Percentiles rank a stretch among this genome's conserved stretches.
Conservation (phyloP, 2,797 vertebrate genomes). For the Sphaeramia orbicularis region DNA sequence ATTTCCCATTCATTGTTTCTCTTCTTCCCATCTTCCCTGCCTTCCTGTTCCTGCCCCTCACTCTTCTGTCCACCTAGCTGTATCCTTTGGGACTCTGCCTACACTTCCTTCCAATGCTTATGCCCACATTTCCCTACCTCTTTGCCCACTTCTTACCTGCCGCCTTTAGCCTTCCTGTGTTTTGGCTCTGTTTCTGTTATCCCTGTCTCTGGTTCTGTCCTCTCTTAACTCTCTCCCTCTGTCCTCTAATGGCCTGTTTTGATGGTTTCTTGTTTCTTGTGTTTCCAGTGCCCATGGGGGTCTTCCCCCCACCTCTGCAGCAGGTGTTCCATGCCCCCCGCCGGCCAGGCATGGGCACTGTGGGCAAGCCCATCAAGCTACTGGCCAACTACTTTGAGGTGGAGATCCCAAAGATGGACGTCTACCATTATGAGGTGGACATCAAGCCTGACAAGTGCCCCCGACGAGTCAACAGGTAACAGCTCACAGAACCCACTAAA, state of each 20-base stretch:
- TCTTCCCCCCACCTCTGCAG: conserved; percentile 95
- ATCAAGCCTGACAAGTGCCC: conserved; percentile 99
- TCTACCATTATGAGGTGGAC: conserved; percentile 99
- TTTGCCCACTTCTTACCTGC: conserved; percentile 24
- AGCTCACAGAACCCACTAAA: neutral
- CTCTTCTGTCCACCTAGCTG: conserved; percentile 32
- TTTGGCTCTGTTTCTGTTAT: neutral
- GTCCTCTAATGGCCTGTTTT: conserved; percentile 6
- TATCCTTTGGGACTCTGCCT: conserved; percentile 32
- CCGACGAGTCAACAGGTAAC: conserved; percentile 97
- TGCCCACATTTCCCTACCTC: conserved; percentile 23
- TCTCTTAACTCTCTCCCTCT: neutral
- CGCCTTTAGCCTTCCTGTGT: conserved; percentile 32
- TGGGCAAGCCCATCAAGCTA: conserved; percentile 99
- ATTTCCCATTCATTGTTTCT: conserved; percentile 34
- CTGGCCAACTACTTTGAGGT: conserved; percentile 99
- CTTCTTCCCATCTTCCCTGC: conserved; percentile 25
- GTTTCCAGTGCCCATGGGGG: conserved; percentile 86
- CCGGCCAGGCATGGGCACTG: conserved; percentile 97
- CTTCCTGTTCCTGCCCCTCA: conserved; percentile 50
- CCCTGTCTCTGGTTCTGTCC: neutral
- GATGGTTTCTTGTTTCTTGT: conserved; percentile 8
- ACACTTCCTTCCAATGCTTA: conserved; percentile 53
- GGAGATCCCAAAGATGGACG: conserved; percentile 99
- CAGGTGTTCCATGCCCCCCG: conserved; percentile 99